Percentiles rank a stretch among this genome's conserved stretches.
phyloP scores from a whole-genome alignment of 2,797 vertebrate species.

The Hapalemur alaotrensis region DNA sequence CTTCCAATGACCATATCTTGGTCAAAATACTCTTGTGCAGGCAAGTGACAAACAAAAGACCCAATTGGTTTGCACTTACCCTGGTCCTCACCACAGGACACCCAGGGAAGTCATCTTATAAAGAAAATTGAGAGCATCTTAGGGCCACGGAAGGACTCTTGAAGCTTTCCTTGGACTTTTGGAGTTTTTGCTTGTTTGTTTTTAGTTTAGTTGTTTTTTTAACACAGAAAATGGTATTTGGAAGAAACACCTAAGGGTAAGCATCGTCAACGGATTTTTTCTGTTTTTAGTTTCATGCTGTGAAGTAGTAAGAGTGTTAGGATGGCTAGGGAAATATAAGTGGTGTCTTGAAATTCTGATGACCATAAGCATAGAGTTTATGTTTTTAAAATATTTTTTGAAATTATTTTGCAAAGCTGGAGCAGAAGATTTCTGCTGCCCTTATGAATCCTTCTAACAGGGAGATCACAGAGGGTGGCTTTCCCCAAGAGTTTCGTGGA shows the following conservation, averaged over 20 bases:
- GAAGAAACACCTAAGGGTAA: not conserved
- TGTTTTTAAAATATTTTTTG: not conserved
- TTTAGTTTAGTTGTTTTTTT: not conserved
- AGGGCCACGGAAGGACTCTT: not conserved
- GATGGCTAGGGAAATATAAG: not conserved
- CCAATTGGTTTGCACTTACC: not conserved
- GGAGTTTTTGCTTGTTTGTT: not conserved
- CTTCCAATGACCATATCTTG: not conserved
- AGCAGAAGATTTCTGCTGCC: not conserved
- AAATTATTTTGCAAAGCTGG: constrained; percentile 32
- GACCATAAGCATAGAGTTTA: not conserved
- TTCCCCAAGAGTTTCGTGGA: not conserved
- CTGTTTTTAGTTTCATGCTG: not conserved
- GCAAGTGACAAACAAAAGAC: not conserved
- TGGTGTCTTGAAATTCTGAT: not conserved
- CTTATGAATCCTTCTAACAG: not conserved
- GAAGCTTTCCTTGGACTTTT: not conserved
- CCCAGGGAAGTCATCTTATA: not conserved
- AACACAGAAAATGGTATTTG: not conserved
- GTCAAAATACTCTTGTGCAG: not conserved
- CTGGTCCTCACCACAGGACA: not conserved
- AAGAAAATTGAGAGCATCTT: not conserved
- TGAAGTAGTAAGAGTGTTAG: not conserved
- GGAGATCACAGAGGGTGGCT: not conserved
- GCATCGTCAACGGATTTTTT: not conserved